Percentiles rank a stretch among this genome's conserved stretches.
Evolutionary conservation across 2,888 invertebrate species (phyloP).

Genomic region (Gastracanthus pulcherrimus): DNA sequence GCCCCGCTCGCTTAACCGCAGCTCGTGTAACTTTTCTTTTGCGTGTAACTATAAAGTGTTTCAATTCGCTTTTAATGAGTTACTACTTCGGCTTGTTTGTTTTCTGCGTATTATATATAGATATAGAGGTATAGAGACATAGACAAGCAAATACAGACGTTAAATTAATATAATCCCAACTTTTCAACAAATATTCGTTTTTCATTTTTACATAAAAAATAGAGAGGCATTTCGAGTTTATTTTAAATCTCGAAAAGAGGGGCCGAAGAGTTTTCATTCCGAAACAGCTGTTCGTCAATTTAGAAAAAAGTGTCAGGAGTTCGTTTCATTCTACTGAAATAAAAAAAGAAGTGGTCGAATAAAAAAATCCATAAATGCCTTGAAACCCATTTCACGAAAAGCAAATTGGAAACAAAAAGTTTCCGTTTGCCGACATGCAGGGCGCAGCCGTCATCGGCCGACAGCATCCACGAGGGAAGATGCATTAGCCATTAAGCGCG

Average conservation of each 20-base stretch:
- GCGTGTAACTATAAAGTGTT: not conserved
- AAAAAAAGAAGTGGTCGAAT: not conserved
- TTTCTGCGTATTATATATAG: no score
- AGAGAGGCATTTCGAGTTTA: not conserved
- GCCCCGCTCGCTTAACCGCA: no score
- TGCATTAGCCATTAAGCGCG: conserved; percentile 34
- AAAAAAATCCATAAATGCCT: conserved; percentile 7
- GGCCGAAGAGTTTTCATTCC: not conserved
- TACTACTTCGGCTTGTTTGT: not conserved
- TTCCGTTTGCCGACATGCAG: not conserved
- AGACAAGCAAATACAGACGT: no score
- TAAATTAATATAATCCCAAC: no score
- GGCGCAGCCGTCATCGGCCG: not conserved
- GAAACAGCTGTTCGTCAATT: no score
- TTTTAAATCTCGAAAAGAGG: not conserved
- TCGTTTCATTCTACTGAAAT: not conserved
- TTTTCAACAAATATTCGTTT: not conserved
- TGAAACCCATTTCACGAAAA: conserved; percentile 10
- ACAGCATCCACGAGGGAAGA: not conserved
- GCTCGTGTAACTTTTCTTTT: not conserved
- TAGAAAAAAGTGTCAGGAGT: not conserved
- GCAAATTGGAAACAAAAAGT: not conserved
- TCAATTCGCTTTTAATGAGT: conserved; percentile 23
- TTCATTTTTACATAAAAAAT: not conserved
- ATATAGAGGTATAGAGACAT: no score